phyloP scores from a whole-genome alignment of 2,888 invertebrate species.

The Netelia melanura region DNA sequence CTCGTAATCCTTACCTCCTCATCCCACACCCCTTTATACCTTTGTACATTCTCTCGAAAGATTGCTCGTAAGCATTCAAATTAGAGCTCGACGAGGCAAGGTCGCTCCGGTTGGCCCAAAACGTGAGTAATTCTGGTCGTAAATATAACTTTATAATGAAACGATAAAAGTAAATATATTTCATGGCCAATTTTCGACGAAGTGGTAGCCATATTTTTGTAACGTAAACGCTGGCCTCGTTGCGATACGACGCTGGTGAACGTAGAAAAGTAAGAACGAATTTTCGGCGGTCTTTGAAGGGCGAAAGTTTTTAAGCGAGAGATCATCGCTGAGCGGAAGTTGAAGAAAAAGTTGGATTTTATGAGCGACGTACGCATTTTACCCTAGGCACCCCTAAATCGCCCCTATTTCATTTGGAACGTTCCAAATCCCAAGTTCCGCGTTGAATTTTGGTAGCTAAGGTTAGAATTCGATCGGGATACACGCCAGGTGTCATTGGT shows the following conservation, averaged over 20 bases:
- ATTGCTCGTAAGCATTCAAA: slow-evolving; percentile 54
- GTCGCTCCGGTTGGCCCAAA: slow-evolving; percentile 19
- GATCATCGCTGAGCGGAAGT: too few relatives aligned
- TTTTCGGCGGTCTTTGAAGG: neutral
- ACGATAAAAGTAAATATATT: slow-evolving; percentile 56
- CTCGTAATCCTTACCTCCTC: slow-evolving; percentile 43
- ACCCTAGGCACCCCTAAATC: too few relatives aligned
- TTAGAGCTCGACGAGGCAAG: slow-evolving; percentile 47
- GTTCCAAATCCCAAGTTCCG: too few relatives aligned
- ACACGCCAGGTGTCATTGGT: neutral
- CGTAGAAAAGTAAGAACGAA: neutral
- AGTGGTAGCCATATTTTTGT: slow-evolving; percentile 17
- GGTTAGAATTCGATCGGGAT: neutral
- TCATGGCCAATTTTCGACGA: slow-evolving; percentile 21
- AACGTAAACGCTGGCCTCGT: slow-evolving; percentile 17
- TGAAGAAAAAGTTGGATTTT: too few relatives aligned
- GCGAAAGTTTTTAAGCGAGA: neutral
- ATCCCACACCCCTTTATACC: neutral
- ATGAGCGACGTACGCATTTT: too few relatives aligned
- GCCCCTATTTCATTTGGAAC: too few relatives aligned
- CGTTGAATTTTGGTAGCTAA: neutral
- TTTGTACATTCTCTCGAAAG: slow-evolving; percentile 50
- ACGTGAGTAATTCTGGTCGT: slow-evolving; percentile 34
- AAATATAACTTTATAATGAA: slow-evolving; percentile 59
- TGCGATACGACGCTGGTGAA: neutral